Conservation (phyloP, 2,888 invertebrate species). For the Scelioninae gen. 2 region DNA sequence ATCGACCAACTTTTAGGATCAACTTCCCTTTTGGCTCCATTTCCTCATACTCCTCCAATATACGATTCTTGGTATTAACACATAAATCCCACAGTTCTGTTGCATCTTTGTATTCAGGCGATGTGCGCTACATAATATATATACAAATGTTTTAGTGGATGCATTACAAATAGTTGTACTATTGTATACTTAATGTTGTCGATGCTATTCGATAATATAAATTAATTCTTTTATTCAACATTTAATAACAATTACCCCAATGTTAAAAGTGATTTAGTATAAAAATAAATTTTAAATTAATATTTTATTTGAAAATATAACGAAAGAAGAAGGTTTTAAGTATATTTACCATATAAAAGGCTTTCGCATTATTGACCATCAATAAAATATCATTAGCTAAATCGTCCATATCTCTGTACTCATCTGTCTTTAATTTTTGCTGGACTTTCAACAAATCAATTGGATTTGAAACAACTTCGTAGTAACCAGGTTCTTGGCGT, state of each 20-base stretch:
- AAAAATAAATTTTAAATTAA: background rate
- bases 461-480: slow-evolving; percentile 94
- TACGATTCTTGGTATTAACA: slow-evolving; percentile 78
- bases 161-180: too few relatives aligned
- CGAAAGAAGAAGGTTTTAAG: background rate
- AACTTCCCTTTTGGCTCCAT: slow-evolving; percentile 77
- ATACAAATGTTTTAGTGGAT: too few relatives aligned
- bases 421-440: slow-evolving; percentile 97
- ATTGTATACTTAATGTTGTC: too few relatives aligned
- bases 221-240: too few relatives aligned
- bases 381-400: slow-evolving; percentile 92
- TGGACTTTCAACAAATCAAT: slow-evolving; percentile 97
- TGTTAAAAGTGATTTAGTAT: too few relatives aligned
- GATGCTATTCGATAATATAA: too few relatives aligned
- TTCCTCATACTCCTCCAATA: slow-evolving; percentile 76
- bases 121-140: slow-evolving; percentile 85
- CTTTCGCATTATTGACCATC: slow-evolving; percentile 94
- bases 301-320: too few relatives aligned
- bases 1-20: slow-evolving; percentile 77
- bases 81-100: slow-evolving; percentile 91
- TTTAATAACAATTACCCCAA: too few relatives aligned
- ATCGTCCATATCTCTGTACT: slow-evolving; percentile 95
- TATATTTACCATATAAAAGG: slow-evolving; percentile 86
- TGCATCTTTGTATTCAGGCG: slow-evolving; percentile 93
- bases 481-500: slow-evolving; percentile 92